Conservation (phyloP, 2,797 vertebrate species). For the Lophotriccus pileatus region DNA sequence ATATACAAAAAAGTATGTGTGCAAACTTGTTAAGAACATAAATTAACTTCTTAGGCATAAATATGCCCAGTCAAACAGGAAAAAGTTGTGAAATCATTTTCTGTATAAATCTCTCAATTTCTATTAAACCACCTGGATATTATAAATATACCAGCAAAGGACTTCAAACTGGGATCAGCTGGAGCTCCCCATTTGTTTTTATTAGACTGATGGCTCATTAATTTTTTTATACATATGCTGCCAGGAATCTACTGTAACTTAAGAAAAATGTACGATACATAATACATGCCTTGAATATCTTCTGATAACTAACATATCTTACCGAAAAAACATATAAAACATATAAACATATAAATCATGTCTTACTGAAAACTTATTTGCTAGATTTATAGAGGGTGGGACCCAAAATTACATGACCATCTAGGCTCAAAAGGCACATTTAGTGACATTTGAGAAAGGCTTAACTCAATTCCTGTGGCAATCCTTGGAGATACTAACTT, state of each 20-base stretch:
- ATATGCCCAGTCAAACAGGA: background rate
- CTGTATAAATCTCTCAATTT: background rate
- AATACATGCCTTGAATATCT: background rate
- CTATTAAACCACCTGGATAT: background rate
- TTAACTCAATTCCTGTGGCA: background rate
- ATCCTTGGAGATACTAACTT: background rate
- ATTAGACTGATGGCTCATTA: background rate
- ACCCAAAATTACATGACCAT: background rate
- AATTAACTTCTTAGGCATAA: background rate
- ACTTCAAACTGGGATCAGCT: background rate
- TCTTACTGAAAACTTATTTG: background rate
- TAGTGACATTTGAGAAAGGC: background rate
- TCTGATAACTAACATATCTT: background rate
- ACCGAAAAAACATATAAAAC: background rate
- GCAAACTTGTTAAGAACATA: background rate
- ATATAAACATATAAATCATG: background rate
- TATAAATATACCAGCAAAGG: background rate
- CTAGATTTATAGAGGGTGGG: background rate
- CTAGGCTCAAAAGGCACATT: background rate
- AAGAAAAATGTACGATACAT: background rate
- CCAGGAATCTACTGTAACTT: background rate
- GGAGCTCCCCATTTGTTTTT: background rate
- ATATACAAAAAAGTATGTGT: background rate
- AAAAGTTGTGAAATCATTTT: background rate
- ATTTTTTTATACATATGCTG: background rate